Evolutionary conservation across 2,797 vertebrate genomes (phyloP), one percentile per base, ranked within the genome.

Genomic region (Naso thynnoides): DNA sequence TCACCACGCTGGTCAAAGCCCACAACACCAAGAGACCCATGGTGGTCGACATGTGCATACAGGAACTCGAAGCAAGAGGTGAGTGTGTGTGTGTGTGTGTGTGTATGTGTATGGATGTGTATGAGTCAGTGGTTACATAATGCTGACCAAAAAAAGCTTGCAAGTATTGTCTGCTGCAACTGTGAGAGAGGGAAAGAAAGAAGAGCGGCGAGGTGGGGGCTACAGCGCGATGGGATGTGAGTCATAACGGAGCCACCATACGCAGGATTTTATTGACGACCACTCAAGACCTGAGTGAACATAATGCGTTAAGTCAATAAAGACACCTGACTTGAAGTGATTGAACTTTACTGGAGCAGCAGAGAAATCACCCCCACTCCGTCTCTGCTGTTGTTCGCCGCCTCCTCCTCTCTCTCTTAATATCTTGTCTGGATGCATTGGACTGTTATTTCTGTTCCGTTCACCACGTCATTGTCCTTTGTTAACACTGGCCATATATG

Each of bases 1-100:
- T 99, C 39, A 99, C 98, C 14, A 99, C 98, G 0, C 95, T 99
- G 56, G 98, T 99, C 73, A 99, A 98, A 93, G 98, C 97, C 44
- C 98, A 97, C 91, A 98, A 97, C 91, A 93, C 95, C 8, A 99
- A 98, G 90, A 93, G 98, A 76, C 98, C 98, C 19, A 99, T 99
- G 98, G 98, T 99, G 76, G 98, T 99, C 21, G 98, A 99, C 90
- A 99, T 99, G 98, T 99, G 98, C 94, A 97, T 99, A 88, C 95
- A 98, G 87, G 98, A 99, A 83, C 97, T 99, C 23, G 98, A 99
- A 81, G 95, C 96, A 4, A 92, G 98, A 96, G 98, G 98, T 99
- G 92, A 97, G 95, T 65, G 18, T 23, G 19, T 29, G 14, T 1
- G 41, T 1, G 2, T 0, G 10, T 36, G 29, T 29, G 50, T 41